Evolutionary conservation across 2,888 invertebrate species (phyloP), one percentile per base, ranked within the genome.

Genomic region (Drosophila hamatofila): DNA sequence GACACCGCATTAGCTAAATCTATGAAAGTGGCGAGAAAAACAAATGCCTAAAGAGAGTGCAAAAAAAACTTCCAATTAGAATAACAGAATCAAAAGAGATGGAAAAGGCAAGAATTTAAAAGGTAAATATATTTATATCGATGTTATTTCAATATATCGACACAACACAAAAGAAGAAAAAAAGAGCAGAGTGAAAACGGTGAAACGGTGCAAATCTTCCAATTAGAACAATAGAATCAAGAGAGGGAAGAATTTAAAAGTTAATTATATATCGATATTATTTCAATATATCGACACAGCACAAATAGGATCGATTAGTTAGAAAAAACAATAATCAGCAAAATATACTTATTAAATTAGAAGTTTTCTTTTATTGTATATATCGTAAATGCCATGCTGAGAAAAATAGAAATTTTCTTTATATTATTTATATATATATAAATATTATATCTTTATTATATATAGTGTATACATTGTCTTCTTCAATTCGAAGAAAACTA

Each of bases 1-100:
- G 21, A 44, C n/a, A 37, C 27, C 14, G 23, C n/a, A 59, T 39
- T 46, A 30, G 39, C 8, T 16, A 33, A 60, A 48, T 62, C 23
- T 7, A 48, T 48, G 16, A 39, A 60, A 14, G 23, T 52, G 23
- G 52, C 23, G 37, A 23, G 52, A 25, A 37, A 35, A 35, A 35
- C 52, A 52, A 23, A 52, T 35, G 35, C 2, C 2, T 14, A 49
- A 30, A 33, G 30, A n/a, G n/a, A n/a, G n/a, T n/a, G n/a, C n/a
- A n/a, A n/a, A n/a, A n/a, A n/a, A n/a, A n/a, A n/a, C n/a, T n/a
- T 33, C 12, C 21, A 51, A 51, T 51, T 33, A 8, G 49, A 49
- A 33, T 3, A 18, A 16, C 4, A 18, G 12, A 18, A 46, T 8
- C 2, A 30, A 30, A 18, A 30, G 30, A 49, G 49, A 25, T 46